phyloP scores from a whole-genome alignment of 1,140 invertebrate genomes.

The Sipha flava region DNA sequence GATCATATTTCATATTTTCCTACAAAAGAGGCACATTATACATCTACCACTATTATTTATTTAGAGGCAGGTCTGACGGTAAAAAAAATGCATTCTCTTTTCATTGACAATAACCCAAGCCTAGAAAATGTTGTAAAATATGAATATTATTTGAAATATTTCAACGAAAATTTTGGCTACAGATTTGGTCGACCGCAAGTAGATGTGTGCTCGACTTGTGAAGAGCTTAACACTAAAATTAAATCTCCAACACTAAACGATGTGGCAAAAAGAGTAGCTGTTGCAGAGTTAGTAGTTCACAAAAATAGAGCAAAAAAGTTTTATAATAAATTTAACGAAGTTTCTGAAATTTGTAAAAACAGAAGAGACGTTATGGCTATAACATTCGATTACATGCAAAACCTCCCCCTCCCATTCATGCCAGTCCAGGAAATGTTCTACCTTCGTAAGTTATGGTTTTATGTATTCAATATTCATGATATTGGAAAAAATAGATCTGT shows the following conservation, averaged over 20 bases:
- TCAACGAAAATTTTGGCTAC: neutral
- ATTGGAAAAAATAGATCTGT: slow-evolving; percentile 34
- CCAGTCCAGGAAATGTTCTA: slow-evolving; percentile 34
- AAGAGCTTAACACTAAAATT: neutral
- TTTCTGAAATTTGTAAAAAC: neutral
- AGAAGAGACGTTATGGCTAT: neutral
- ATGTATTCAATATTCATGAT: slow-evolving; percentile 36
- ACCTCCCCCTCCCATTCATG: neutral
- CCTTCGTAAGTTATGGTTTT: slow-evolving; percentile 36
- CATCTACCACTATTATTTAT: neutral
- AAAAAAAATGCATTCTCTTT: neutral
- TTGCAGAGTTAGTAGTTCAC: neutral
- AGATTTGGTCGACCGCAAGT: neutral
- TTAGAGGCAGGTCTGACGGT: neutral
- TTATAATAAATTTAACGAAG: slow-evolving; percentile 1
- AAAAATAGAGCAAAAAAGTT: neutral
- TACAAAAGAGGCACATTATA: neutral
- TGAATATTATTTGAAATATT: neutral
- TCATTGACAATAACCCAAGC: neutral
- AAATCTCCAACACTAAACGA: neutral
- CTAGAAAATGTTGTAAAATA: neutral
- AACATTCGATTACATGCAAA: neutral
- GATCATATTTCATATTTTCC: neutral
- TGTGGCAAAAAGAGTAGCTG: neutral
- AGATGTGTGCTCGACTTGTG: neutral